Evolutionary conservation across 2,797 vertebrate genomes (phyloP), one percentile per base, ranked within the genome.

Genomic region (Heterohyrax brucei): DNA sequence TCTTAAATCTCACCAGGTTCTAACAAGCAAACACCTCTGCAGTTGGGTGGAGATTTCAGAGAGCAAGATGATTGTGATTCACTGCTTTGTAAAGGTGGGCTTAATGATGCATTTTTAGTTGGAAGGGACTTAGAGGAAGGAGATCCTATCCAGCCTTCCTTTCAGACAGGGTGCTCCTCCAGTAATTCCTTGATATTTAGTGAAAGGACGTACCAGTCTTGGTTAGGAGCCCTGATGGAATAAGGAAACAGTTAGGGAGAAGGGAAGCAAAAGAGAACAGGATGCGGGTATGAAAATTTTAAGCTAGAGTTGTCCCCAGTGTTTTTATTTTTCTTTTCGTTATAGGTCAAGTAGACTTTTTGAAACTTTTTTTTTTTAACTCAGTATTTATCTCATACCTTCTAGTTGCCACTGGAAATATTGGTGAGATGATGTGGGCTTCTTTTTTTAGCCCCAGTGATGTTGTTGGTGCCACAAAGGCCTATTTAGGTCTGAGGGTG

Each of bases 361-460:
- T 48, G 39, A 64, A 95, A 68, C 72, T 19, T 39, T 75, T 68
- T 77, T 56, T 91, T n/a, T 48, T 19, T 13, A 91, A 24, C 46
- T 82, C 28, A 87, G 33, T 1, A 5, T 88, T 86, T 86, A 62
- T 89, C 88, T 92, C 18, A 33, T 92, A 81, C 24, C 44, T 94
- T 66, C 46, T 79, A 64, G 83, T 68, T 87, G 66, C 21, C 75
- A 87, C 62, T 95, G 95, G 95, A 97, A 97, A 97, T 64, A 73
- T 12, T 89, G 86, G 86, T 92, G 82, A 83, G 79, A 86, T 39
- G n/a, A 1, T 46, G 85, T 91, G 94, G 95, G 85, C 72, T 96
- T 76, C 53, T 85, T 78, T 81, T 26, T 76, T 82, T 76, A 81
- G 92, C 88, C 87, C 85, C 12, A 86, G 68, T 44, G 48, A 44